Percentiles rank a stretch among this genome's conserved stretches.
These are phyloP conservation scores for Pyrochroa serraticornis DNA, from an alignment of 2,888 invertebrate genomes.

Conservation along the genomic window DNA sequence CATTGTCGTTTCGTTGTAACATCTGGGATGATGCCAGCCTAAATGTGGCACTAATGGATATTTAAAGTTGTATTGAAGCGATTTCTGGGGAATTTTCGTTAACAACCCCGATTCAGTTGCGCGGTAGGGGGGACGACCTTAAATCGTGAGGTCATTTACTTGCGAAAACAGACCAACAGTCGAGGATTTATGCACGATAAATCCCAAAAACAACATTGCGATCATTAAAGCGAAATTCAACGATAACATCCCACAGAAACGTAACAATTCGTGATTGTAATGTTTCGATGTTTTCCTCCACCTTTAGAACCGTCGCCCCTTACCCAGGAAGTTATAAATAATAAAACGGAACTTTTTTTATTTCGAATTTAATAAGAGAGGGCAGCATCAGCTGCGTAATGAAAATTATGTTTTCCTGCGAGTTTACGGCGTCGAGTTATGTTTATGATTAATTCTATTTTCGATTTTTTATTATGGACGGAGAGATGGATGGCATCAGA, in stretches of 20 bases:
- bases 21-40: slow-evolving; percentile 24
- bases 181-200: not conserved
- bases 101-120: not conserved
- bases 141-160: not conserved
- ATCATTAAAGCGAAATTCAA: not conserved
- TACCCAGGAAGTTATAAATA: slow-evolving; percentile 24
- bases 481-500: no score
- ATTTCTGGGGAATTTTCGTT: not conserved
- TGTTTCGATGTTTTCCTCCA: no score
- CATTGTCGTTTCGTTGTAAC: slow-evolving; percentile 23
- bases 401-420: slow-evolving; percentile 19
- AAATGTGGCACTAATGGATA: slow-evolving; percentile 18
- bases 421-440: slow-evolving; percentile 23
- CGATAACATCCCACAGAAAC: no score
- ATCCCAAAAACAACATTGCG: not conserved
- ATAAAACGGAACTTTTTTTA: slow-evolving; percentile 24
- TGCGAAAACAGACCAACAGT: no score
- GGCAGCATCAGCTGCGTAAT: slow-evolving; percentile 17
- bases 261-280: no score
- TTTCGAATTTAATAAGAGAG: slow-evolving; percentile 8
- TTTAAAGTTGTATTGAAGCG: not conserved
- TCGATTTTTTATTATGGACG: slow-evolving; percentile 20
- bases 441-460: slow-evolving; percentile 26
- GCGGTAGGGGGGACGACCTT: no score
- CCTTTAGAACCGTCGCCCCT: not conserved